A percentile compares a stretch with the other conserved stretches of the same genome.
Conservation (phyloP, 2,888 invertebrate species). For the Teleogryllus oceanicus region DNA sequence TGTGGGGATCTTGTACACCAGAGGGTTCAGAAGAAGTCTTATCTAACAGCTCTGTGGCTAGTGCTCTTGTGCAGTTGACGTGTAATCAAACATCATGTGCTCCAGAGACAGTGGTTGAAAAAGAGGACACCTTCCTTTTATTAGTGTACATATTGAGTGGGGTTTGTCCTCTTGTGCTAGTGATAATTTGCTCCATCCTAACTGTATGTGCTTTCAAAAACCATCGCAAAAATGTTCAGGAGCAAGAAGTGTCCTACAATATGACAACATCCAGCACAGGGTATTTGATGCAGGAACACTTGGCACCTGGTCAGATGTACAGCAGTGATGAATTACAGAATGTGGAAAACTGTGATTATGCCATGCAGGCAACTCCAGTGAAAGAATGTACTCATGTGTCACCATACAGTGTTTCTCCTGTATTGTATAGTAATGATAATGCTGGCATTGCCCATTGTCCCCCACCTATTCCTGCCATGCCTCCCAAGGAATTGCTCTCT, state of each 20-base stretch:
- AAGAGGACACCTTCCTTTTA: background rate
- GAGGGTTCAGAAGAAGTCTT: background rate
- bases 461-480: background rate
- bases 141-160: slow-evolving; percentile 19
- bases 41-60: background rate
- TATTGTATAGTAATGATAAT: background rate
- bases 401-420: slow-evolving; percentile 3
- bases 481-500: slow-evolving; percentile 5
- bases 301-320: background rate
- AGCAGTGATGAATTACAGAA: slow-evolving; percentile 18
- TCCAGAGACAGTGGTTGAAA: background rate
- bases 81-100: slow-evolving; percentile 25
- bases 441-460: background rate
- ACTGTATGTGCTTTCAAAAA: slow-evolving; percentile 4
- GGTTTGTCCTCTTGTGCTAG: background rate
- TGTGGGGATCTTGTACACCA: slow-evolving; percentile 25
- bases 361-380: background rate
- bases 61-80: background rate
- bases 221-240: slow-evolving; percentile 18
- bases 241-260: slow-evolving; percentile 6
- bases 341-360: background rate
- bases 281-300: background rate
- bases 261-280: background rate
- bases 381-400: background rate
- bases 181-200: background rate